Percentiles rank a stretch among this genome's conserved stretches.
These are phyloP conservation scores for Brachionus manjavacas DNA, from an alignment of 1,140 invertebrate genomes.

Conservation along the genomic window DNA sequence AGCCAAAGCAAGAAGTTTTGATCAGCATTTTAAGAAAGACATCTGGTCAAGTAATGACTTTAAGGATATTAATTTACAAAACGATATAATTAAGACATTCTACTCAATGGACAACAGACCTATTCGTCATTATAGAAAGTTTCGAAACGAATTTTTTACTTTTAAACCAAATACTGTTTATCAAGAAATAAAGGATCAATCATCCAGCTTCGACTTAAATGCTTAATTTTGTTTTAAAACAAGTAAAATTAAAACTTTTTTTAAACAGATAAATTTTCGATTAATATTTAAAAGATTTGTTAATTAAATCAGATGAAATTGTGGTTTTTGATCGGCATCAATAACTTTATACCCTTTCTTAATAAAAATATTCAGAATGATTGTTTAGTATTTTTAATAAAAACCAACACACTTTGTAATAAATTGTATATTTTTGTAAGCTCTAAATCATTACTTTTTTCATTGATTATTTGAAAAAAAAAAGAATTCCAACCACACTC, in stretches of 20 bases:
- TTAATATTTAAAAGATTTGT: too few relatives aligned
- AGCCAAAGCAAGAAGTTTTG: neutral
- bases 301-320: too few relatives aligned
- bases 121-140: neutral
- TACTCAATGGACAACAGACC: conserved; percentile 7
- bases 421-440: neutral
- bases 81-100: conserved; percentile 17
- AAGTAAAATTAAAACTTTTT: too few relatives aligned
- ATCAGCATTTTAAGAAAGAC: neutral
- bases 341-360: too few relatives aligned
- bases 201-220: neutral
- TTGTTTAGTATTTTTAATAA: neutral
- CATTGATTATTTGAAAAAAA: neutral
- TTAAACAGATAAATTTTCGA: too few relatives aligned
- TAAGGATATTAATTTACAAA: conserved; percentile 23
- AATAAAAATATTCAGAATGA: neutral
- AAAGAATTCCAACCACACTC: neutral
- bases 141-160: neutral
- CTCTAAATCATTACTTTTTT: neutral
- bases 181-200: neutral
- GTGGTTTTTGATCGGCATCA: too few relatives aligned
- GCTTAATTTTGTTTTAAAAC: neutral
- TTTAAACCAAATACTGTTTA: neutral
- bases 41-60: neutral
- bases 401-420: neutral